phyloP scores from a whole-genome alignment of 2,888 invertebrate species.

The Lepidocyrtoides sp. region DNA sequence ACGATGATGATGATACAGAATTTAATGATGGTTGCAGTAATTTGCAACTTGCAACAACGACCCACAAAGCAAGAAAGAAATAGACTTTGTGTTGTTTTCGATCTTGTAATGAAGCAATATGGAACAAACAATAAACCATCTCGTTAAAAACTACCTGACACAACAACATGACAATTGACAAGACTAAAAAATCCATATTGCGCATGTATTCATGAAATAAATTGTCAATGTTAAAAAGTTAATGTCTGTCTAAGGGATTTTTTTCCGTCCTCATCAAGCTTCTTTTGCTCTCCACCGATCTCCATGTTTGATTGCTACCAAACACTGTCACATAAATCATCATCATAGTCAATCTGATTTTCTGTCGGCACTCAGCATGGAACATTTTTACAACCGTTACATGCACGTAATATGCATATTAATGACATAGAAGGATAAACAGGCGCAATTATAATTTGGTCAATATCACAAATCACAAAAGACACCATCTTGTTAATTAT shows the following conservation, averaged over 20 bases:
- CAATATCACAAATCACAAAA: conserved; percentile 38
- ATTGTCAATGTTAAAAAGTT: background rate
- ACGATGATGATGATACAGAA: background rate
- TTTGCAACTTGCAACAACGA: background rate
- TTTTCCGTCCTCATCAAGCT: background rate
- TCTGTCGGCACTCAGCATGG: conserved; percentile 55
- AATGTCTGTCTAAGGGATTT: background rate
- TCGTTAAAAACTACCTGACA: conserved; percentile 15
- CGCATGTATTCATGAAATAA: background rate
- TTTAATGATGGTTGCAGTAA: background rate
- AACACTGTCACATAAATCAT: conserved; percentile 57
- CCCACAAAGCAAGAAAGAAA: conserved; percentile 12
- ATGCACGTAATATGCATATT: background rate
- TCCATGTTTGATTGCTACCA: conserved; percentile 7
- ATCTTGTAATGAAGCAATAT: background rate
- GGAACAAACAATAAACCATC: background rate
- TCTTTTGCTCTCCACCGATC: background rate
- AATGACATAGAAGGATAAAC: conserved; percentile 23
- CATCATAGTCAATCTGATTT: background rate
- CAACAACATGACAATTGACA: conserved; percentile 10
- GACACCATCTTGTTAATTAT: background rate
- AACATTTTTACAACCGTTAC: background rate
- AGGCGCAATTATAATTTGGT: conserved; percentile 44
- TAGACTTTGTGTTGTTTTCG: background rate
- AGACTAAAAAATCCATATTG: background rate